Conservation (phyloP, 2,113 vertebrate genomes). For the Fukomys damarensis region DNA sequence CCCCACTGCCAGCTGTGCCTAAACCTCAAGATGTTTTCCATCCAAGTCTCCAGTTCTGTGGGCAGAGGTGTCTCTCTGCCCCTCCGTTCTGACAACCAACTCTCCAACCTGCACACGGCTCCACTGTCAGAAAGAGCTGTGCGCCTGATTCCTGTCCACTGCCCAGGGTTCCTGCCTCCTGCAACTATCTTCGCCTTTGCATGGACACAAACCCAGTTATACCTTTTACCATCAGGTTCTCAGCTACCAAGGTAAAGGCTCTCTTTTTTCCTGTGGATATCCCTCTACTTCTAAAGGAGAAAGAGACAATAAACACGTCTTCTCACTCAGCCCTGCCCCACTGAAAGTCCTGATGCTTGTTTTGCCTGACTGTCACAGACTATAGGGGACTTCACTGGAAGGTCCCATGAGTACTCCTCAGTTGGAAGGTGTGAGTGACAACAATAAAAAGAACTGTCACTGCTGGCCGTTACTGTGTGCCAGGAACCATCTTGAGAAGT, state of each 20-base stretch:
- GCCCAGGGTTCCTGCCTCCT: background rate
- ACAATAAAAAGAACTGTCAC: background rate
- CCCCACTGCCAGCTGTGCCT: background rate
- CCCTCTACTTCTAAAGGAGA: background rate
- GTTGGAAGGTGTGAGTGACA: background rate
- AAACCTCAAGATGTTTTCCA: background rate
- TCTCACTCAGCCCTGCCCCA: background rate
- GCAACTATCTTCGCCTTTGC: background rate
- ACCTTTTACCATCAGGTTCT: background rate
- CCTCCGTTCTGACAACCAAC: background rate
- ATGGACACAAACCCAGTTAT: background rate
- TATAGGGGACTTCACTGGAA: background rate
- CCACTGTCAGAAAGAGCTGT: background rate
- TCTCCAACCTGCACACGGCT: background rate
- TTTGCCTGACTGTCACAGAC: background rate
- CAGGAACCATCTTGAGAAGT: background rate
- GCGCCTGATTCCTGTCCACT: background rate
- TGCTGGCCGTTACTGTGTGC: background rate
- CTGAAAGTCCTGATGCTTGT: background rate
- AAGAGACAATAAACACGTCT: background rate
- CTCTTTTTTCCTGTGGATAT: background rate
- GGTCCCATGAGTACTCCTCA: background rate
- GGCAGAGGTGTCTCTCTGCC: background rate
- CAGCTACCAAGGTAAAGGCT: slow-evolving; percentile 22
- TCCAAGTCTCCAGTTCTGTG: background rate